phyloP scores from a whole-genome alignment of 2,797 vertebrate genomes.

The Cynodonichthys magdalenae region DNA sequence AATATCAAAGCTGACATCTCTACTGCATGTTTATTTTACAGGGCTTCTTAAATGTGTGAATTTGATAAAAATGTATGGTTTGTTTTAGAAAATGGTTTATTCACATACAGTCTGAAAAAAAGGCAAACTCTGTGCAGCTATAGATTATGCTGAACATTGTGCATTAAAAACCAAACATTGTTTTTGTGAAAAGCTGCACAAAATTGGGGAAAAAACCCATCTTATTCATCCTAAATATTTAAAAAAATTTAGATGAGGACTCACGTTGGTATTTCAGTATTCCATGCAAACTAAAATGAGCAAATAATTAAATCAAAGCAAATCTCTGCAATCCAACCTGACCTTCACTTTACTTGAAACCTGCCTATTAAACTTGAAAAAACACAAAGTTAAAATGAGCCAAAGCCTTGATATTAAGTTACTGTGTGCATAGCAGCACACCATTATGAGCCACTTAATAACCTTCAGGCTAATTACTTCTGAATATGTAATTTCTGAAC shows the following conservation, averaged over 20 bases:
- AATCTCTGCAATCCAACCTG: constrained; percentile 12
- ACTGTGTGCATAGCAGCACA: not conserved
- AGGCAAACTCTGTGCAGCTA: not conserved
- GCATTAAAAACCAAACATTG: not conserved
- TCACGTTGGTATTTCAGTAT: constrained; percentile 8
- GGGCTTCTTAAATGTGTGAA: not conserved
- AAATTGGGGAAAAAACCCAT: not conserved
- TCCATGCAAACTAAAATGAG: constrained; percentile 36
- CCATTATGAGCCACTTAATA: constrained; percentile 25
- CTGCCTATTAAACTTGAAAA: constrained; percentile 12
- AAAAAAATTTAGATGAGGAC: constrained; percentile 6
- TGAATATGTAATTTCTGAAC: constrained; percentile 39
- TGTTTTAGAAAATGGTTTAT: not conserved
- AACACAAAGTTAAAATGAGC: constrained; percentile 14
- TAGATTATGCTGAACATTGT: not conserved
- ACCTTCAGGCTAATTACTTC: constrained; percentile 22
- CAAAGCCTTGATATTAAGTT: constrained; percentile 18
- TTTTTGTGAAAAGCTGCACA: not conserved
- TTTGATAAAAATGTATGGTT: not conserved
- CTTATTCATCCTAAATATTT: constrained; percentile 10
- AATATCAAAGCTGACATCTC: not conserved
- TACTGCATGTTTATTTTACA: no score
- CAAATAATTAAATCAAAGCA: constrained; percentile 6
- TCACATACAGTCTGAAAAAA: not conserved
- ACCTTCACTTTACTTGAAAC: constrained; percentile 28